These are phyloP conservation scores for Argentina silus DNA, from an alignment of 2,797 vertebrate species.

Conservation along the genomic window DNA sequence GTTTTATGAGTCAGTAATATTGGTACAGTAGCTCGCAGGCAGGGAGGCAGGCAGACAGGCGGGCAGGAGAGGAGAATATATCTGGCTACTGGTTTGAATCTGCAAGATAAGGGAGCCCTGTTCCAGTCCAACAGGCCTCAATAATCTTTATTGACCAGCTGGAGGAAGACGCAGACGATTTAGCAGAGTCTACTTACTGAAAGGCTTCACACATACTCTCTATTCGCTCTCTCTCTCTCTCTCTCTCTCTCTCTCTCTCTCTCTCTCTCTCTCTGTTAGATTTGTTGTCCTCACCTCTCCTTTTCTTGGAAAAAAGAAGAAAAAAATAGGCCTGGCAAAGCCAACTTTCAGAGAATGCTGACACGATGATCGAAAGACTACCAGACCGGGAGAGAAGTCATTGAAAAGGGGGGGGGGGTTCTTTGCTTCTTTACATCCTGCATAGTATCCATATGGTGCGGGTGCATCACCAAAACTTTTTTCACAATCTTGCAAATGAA, in stretches of 20 bases:
- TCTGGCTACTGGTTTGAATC: constrained; percentile 16
- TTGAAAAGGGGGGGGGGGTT: background rate
- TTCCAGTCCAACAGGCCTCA: constrained; percentile 41
- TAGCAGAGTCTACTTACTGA: constrained; percentile 9
- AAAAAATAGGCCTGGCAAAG: background rate
- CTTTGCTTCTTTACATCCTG: too few species aligned
- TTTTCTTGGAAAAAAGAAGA: background rate
- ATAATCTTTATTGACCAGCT: constrained; percentile 50
- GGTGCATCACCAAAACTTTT: too few species aligned
- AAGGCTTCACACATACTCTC: background rate
- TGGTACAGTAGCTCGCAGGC: constrained; percentile 9
- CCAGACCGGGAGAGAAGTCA: background rate
- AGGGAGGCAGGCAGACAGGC: constrained; percentile 29
- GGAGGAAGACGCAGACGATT: constrained; percentile 31
- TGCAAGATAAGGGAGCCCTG: constrained; percentile 43
- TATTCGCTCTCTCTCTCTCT: background rate
- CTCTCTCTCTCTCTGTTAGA: too few species aligned
- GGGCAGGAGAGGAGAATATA: constrained; percentile 14
- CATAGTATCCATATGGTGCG: too few species aligned
- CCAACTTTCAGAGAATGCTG: constrained; percentile 3
- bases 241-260: background rate
- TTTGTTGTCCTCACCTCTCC: background rate
- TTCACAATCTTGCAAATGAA: too few species aligned
- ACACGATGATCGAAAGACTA: constrained; percentile 24
- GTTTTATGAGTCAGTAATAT: constrained; percentile 39